A percentile compares a stretch with the other conserved stretches of the same genome.
These are phyloP conservation scores for Muntiacus muntjak DNA, from an alignment of 2,113 vertebrate genomes.

Conservation along the genomic window DNA sequence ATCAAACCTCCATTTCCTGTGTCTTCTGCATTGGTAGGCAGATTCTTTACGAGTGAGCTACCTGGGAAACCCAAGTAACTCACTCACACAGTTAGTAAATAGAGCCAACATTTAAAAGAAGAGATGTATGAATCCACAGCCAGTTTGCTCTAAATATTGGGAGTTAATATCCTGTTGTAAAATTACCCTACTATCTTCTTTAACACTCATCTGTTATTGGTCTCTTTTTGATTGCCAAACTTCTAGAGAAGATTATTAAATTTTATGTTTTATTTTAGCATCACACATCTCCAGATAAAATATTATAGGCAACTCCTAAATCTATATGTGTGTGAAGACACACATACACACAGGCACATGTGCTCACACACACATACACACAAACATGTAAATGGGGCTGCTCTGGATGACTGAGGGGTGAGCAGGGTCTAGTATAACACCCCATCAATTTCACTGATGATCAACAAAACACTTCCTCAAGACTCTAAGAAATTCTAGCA, in stretches of 20 bases:
- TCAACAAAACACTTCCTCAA: not conserved
- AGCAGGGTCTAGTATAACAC: not conserved
- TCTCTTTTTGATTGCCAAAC: not conserved
- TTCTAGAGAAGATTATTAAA: not conserved
- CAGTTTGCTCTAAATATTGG: not conserved
- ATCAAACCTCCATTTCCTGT: not conserved
- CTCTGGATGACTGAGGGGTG: not conserved
- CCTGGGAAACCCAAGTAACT: not conserved
- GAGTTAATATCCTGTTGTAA: slow-evolving; percentile 1
- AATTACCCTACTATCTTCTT: not conserved
- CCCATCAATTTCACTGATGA: not conserved
- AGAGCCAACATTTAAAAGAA: not conserved
- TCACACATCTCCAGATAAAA: not conserved
- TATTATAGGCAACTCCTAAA: not conserved
- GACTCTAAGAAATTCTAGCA: not conserved
- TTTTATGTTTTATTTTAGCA: not conserved
- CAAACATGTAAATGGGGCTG: not conserved
- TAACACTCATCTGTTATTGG: not conserved
- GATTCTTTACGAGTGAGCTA: not conserved
- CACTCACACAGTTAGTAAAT: not conserved
- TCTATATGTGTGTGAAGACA: not conserved
- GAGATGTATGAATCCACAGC: not conserved
- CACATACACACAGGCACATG: not conserved
- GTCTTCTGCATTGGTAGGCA: not conserved
- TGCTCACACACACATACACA: not conserved